Percentiles rank a stretch among this genome's conserved stretches.
These are phyloP conservation scores for Microplitis mediator DNA, from an alignment of 1,140 invertebrate species.

Conservation along the genomic window DNA sequence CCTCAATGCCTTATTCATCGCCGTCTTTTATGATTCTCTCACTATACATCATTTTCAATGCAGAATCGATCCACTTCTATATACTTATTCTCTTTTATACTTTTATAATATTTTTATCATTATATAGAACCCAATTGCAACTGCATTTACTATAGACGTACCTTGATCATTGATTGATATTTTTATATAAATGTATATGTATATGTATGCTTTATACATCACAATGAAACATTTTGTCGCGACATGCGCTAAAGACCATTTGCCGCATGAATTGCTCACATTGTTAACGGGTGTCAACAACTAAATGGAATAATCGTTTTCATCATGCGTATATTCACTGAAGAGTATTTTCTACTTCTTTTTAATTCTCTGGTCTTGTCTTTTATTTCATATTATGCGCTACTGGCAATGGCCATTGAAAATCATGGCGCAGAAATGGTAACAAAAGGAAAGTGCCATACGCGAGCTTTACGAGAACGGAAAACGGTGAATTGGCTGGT, in stretches of 20 bases:
- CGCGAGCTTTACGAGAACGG: slow-evolving; percentile 18
- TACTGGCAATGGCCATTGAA: slow-evolving; percentile 30
- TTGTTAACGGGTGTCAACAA: neutral
- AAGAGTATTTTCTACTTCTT: slow-evolving; percentile 3
- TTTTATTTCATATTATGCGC: neutral
- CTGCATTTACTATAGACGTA: too few relatives aligned
- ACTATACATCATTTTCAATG: too few relatives aligned
- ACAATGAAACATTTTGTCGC: neutral
- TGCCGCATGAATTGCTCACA: too few relatives aligned
- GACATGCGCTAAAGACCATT: neutral
- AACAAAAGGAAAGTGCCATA: slow-evolving; percentile 22
- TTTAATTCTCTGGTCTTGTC: neutral
- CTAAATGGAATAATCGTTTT: slow-evolving; percentile 16
- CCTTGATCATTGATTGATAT: too few relatives aligned
- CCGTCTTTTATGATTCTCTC: neutral
- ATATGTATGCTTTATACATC: neutral
- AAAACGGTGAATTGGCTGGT: neutral
- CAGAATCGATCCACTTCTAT: too few relatives aligned
- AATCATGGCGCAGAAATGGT: slow-evolving; percentile 34
- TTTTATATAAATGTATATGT: too few relatives aligned
- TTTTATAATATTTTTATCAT: too few relatives aligned
- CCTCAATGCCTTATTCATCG: slow-evolving; percentile 25
- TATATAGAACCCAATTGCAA: too few relatives aligned
- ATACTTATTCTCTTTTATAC: too few relatives aligned
- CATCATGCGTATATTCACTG: neutral